A percentile compares a stretch with the other conserved stretches of the same genome.
Conservation (phyloP, 2,888 invertebrate species). For the Drosophila buzzatii region DNA sequence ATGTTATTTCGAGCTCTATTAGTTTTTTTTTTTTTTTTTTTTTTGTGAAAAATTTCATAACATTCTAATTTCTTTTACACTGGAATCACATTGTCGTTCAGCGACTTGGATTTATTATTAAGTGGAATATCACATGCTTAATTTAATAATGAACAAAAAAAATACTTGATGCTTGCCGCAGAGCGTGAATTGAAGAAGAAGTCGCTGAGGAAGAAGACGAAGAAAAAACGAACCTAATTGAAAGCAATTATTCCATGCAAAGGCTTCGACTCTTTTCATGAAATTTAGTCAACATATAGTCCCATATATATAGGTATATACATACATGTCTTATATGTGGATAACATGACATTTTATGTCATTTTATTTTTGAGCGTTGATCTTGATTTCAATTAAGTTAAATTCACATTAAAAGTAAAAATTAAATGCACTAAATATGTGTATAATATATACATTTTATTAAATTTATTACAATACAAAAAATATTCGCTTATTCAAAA, state of each 20-base stretch:
- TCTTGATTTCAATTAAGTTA: constrained; percentile 59
- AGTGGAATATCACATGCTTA: constrained; percentile 44
- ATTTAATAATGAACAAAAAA: constrained; percentile 66
- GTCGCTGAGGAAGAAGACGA: background rate
- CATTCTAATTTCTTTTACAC: constrained; percentile 9
- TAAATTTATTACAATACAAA: background rate
- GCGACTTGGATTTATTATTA: constrained; percentile 38
- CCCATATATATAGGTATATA: background rate
- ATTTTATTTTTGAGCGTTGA: constrained; percentile 25
- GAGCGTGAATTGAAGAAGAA: constrained; percentile 8
- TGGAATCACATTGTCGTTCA: constrained; percentile 25
- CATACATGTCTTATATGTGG: background rate
- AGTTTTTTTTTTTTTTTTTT: constrained; percentile 1
- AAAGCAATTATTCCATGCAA: constrained; percentile 60
- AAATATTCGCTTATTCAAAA: constrained; percentile 12
- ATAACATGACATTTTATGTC: constrained; percentile 13
- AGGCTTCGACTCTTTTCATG: constrained; percentile 16
- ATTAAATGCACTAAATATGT: background rate
- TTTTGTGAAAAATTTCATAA: constrained; percentile 1
- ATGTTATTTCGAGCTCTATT: constrained; percentile 14
- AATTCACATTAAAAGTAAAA: constrained; percentile 13
- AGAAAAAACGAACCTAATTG: constrained; percentile 50
- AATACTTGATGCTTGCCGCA: constrained; percentile 38
- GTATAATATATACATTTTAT: background rate
- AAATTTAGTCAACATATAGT: constrained; percentile 8